phyloP scores from a whole-genome alignment of 2,797 vertebrate species.

The Lagorchestes hirsutus region DNA sequence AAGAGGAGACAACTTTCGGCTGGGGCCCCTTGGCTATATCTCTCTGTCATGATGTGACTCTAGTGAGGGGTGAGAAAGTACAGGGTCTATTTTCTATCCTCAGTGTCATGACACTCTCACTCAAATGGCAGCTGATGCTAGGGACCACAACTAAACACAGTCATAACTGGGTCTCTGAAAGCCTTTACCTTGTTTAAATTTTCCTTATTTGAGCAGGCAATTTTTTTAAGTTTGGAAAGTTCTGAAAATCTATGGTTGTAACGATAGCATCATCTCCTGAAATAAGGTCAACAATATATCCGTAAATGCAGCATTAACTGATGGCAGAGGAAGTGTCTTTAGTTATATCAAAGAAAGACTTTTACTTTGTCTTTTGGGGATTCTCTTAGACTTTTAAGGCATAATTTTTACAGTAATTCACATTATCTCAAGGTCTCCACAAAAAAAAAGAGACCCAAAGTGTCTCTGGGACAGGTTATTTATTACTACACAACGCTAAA shows the following conservation, averaged over 20 bases:
- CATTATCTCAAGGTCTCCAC: neutral
- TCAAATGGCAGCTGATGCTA: neutral
- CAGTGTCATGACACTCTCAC: neutral
- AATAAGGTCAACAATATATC: neutral
- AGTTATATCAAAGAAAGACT: neutral
- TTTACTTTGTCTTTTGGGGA: neutral
- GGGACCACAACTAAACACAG: neutral
- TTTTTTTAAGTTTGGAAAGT: neutral
- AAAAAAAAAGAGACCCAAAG: neutral
- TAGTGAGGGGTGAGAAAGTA: neutral
- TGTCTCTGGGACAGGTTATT: neutral
- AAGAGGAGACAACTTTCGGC: neutral
- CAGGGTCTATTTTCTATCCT: neutral
- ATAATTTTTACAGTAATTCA: neutral
- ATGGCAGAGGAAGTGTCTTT: neutral
- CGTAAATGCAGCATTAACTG: neutral
- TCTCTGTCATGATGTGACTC: neutral
- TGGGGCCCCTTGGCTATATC: neutral
- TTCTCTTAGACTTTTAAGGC: neutral
- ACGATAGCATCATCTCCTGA: neutral
- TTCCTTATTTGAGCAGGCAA: neutral
- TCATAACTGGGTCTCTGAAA: neutral
- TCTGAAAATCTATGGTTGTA: neutral
- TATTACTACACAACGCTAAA: neutral
- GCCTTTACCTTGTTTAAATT: neutral